Conservation (phyloP, 1,140 invertebrate species). For the Yoshiicerus persimilis region DNA sequence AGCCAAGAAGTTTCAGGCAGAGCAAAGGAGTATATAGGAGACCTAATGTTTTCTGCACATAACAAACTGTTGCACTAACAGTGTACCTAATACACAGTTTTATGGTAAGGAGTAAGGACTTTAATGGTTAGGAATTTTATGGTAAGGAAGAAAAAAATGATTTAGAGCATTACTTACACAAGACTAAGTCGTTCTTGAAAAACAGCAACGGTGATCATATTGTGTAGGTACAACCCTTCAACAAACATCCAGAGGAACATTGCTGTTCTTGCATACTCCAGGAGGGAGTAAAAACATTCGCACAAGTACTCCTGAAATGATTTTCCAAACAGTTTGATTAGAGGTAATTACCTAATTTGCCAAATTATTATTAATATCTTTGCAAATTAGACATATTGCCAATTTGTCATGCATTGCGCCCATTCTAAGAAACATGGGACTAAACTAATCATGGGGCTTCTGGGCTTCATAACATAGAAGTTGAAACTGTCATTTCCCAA, state of each 20-base stretch:
- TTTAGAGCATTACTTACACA: slow-evolving; percentile 25
- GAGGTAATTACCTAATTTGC: too few species aligned
- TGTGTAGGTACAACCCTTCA: slow-evolving; percentile 62
- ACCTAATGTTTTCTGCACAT: too few species aligned
- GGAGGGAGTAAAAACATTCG: slow-evolving; percentile 59
- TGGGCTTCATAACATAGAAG: too few species aligned
- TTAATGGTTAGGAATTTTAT: background rate
- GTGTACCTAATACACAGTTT: background rate
- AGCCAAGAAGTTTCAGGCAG: too few species aligned
- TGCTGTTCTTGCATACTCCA: slow-evolving; percentile 63
- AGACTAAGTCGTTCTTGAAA: slow-evolving; percentile 52
- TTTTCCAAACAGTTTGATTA: background rate
- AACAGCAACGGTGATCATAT: slow-evolving; percentile 59
- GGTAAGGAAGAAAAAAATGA: background rate
- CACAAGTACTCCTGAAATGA: slow-evolving; percentile 56
- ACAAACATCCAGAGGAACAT: slow-evolving; percentile 67
- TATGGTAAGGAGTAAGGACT: background rate
- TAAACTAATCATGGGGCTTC: too few species aligned
- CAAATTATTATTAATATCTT: background rate
- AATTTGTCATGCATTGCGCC: too few species aligned
- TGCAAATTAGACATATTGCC: too few species aligned
- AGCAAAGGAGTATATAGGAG: too few species aligned
- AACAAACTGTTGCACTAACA: too few species aligned
- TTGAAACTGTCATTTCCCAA: too few species aligned
- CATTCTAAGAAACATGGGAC: too few species aligned